A percentile compares a stretch with the other conserved stretches of the same genome.
These are phyloP conservation scores for Ctenopoma multispine DNA, from an alignment of 2,797 vertebrate species.

Conservation along the genomic window DNA sequence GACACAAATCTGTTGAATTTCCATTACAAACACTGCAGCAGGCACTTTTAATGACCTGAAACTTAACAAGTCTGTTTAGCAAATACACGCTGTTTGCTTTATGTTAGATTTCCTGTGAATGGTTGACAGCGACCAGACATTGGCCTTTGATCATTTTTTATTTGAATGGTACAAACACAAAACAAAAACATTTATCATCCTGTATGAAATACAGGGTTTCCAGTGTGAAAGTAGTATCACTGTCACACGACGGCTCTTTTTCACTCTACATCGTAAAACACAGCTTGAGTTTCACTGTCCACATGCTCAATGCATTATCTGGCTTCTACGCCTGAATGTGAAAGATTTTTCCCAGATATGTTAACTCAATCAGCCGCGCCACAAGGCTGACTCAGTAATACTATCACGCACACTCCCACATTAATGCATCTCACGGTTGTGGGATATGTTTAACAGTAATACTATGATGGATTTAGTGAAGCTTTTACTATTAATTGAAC, in stretches of 20 bases:
- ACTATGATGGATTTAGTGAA: slow-evolving; percentile 55
- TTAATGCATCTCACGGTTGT: slow-evolving; percentile 59
- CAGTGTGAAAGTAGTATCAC: slow-evolving; percentile 43
- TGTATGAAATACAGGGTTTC: slow-evolving; percentile 14
- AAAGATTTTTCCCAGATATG: slow-evolving; percentile 64
- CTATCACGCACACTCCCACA: slow-evolving; percentile 56
- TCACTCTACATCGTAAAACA: slow-evolving; percentile 35
- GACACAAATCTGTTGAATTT: neutral
- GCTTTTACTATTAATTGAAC: slow-evolving; percentile 62
- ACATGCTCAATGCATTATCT: slow-evolving; percentile 74
- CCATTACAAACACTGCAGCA: neutral
- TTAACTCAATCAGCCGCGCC: slow-evolving; percentile 70
- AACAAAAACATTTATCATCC: slow-evolving; percentile 34
- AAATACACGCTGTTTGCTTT: neutral
- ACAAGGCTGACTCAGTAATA: slow-evolving; percentile 70
- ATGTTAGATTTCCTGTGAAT: neutral
- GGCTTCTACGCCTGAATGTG: slow-evolving; percentile 40
- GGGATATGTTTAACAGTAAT: slow-evolving; percentile 51
- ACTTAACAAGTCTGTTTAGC: slow-evolving; percentile 3
- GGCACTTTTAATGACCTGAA: slow-evolving; percentile 2
- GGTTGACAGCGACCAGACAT: slow-evolving; percentile 11
- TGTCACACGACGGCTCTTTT: slow-evolving; percentile 41
- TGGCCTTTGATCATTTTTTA: neutral
- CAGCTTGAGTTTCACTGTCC: slow-evolving; percentile 60
- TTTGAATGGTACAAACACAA: neutral